phyloP scores from a whole-genome alignment of 2,888 invertebrate genomes.

The Tillus elongatus region DNA sequence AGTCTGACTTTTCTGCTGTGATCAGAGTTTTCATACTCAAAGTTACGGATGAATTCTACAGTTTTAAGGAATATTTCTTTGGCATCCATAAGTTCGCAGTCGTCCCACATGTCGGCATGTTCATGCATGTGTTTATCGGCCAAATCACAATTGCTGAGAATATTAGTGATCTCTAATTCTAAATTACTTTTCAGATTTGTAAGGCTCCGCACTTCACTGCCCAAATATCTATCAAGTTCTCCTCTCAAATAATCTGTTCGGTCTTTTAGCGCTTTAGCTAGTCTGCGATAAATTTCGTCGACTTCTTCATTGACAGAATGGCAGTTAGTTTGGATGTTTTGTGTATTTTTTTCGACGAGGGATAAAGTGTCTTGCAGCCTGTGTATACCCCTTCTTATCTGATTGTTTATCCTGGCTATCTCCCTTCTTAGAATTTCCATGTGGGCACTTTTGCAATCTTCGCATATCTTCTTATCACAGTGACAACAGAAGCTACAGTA shows the following conservation, averaged over 20 bases:
- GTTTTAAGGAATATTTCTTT: constrained; percentile 95
- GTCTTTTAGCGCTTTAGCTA: constrained; percentile 83
- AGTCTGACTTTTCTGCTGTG: constrained; percentile 79
- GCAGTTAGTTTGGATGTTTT: constrained; percentile 81
- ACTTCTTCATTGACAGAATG: constrained; percentile 87
- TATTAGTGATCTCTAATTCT: constrained; percentile 89
- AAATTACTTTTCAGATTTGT: constrained; percentile 85
- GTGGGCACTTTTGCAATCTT: constrained; percentile 92
- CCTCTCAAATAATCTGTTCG: constrained; percentile 76
- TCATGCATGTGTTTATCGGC: constrained; percentile 91
- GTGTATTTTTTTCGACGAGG: constrained; percentile 79
- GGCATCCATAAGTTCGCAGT: constrained; percentile 85
- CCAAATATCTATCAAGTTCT: constrained; percentile 87
- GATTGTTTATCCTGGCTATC: constrained; percentile 40
- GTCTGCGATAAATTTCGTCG: constrained; percentile 80
- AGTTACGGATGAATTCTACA: constrained; percentile 88
- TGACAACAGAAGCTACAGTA: constrained; percentile 84
- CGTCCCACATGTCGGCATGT: constrained; percentile 77
- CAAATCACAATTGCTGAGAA: constrained; percentile 92
- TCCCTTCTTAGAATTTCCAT: constrained; percentile 84
- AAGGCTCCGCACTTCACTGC: constrained; percentile 77
- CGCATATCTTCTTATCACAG: constrained; percentile 95
- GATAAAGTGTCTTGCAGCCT: constrained; percentile 78
- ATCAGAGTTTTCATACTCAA: constrained; percentile 88
- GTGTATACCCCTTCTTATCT: constrained; percentile 76